A percentile compares a stretch with the other conserved stretches of the same genome.
Conservation (phyloP, 2,888 invertebrate genomes). For the Epirrita christyi region DNA sequence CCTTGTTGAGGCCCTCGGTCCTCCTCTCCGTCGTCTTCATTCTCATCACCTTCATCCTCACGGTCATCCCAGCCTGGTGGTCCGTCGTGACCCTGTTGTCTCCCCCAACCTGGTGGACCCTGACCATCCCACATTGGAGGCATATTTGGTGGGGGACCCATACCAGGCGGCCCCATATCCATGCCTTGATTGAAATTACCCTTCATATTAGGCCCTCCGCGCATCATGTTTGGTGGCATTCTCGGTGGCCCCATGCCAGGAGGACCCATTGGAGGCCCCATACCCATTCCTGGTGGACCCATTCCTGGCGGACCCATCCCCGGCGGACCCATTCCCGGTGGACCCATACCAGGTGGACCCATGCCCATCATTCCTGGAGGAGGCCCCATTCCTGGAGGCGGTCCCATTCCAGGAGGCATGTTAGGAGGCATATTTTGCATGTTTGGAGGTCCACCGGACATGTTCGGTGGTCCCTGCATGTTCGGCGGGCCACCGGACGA, state of each 20-base stretch:
- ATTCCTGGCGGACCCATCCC: constrained; percentile 43
- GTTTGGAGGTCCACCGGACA: constrained; percentile 30
- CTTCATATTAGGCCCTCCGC: constrained; percentile 56
- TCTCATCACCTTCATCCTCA: constrained; percentile 60
- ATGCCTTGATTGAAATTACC: constrained; percentile 63
- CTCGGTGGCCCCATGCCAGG: constrained; percentile 68
- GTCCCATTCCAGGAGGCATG: constrained; percentile 39
- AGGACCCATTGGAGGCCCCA: constrained; percentile 60
- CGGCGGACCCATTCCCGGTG: constrained; percentile 35
- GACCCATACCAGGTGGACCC: background rate
- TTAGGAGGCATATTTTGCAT: constrained; percentile 35
- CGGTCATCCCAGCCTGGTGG: constrained; percentile 78
- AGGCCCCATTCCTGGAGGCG: constrained; percentile 3
- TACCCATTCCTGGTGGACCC: constrained; percentile 50
- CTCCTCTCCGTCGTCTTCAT: constrained; percentile 57
- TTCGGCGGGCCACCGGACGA: constrained; percentile 51
- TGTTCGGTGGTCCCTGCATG: constrained; percentile 33
- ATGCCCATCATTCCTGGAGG: too few relatives aligned
- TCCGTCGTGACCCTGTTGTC: constrained; percentile 49
- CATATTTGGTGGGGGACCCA: constrained; percentile 75
- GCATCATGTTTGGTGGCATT: constrained; percentile 72
- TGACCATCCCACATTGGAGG: constrained; percentile 71
- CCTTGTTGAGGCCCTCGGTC: constrained; percentile 28
- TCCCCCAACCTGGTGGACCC: constrained; percentile 63
- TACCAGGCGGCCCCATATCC: constrained; percentile 75